A percentile compares a stretch with the other conserved stretches of the same genome.
These are phyloP conservation scores for Pectinophora gossypiella DNA, from an alignment of 1,140 invertebrate species.

Conservation along the genomic window DNA sequence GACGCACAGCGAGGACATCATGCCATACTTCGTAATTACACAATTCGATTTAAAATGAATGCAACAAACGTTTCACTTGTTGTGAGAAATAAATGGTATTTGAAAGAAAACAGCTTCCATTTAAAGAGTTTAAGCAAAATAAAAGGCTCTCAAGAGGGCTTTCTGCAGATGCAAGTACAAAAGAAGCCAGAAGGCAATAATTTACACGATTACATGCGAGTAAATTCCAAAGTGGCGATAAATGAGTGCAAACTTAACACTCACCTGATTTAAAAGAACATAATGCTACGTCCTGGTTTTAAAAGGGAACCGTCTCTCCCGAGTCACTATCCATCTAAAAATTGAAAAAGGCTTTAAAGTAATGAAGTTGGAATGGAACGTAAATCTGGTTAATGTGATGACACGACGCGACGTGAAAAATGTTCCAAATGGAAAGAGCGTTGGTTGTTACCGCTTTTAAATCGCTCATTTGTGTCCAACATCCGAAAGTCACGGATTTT, in stretches of 20 bases:
- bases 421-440: slow-evolving; percentile 35
- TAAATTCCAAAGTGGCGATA: background rate
- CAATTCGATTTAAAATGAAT: too few relatives aligned
- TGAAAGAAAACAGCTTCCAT: too few relatives aligned
- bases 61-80: too few relatives aligned
- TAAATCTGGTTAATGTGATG: slow-evolving; percentile 27
- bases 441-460: background rate
- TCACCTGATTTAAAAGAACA: background rate
- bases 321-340: slow-evolving; percentile 3
- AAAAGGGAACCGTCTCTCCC: background rate
- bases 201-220: background rate
- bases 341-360: slow-evolving; percentile 16
- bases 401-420: slow-evolving; percentile 45
- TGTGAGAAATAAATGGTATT: too few relatives aligned
- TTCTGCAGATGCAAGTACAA: background rate
- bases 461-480: background rate
- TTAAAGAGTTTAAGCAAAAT: too few relatives aligned
- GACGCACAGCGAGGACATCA: too few relatives aligned
- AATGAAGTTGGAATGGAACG: slow-evolving; percentile 13
- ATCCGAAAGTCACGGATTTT: background rate
- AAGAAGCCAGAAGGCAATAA: background rate
- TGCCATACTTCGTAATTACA: too few relatives aligned
- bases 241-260: background rate
- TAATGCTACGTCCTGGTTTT: background rate
- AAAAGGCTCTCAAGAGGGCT: background rate